A percentile compares a stretch with the other conserved stretches of the same genome.
Evolutionary conservation across 2,888 invertebrate species (phyloP).

Genomic region (Linnaemya vulpina): DNA sequence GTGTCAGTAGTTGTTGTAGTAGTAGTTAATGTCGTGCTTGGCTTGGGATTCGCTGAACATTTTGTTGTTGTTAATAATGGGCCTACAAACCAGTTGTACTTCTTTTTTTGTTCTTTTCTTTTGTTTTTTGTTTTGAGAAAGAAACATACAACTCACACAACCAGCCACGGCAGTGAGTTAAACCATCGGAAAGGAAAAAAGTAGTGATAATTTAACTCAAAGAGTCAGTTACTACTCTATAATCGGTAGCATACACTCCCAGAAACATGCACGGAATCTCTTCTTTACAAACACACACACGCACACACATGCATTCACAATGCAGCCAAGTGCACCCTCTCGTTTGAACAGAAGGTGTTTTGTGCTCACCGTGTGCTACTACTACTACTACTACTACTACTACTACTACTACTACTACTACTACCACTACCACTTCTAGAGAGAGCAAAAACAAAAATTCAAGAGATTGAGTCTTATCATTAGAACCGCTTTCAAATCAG

Average conservation of each 20-base stretch:
- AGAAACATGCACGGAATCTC: constrained; percentile 42
- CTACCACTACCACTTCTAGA: constrained; percentile 71
- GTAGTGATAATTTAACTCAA: constrained; percentile 69
- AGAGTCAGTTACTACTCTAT: constrained; percentile 68
- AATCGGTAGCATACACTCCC: constrained; percentile 58
- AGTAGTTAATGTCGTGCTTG: constrained; percentile 9
- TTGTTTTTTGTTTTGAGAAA: not conserved
- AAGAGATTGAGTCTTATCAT: constrained; percentile 79
- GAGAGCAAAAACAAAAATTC: constrained; percentile 72
- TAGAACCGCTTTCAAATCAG: constrained; percentile 77
- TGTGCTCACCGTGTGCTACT: constrained; percentile 66
- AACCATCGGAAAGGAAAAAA: constrained; percentile 56
- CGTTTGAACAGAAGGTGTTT: constrained; percentile 46
- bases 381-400: constrained; percentile 20
- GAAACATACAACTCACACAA: constrained; percentile 66
- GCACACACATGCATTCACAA: constrained; percentile 5
- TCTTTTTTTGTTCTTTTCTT: not conserved
- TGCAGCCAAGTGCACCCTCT: constrained; percentile 49
- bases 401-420: constrained; percentile 72
- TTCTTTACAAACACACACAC: constrained; percentile 31
- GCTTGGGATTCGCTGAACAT: constrained; percentile 32
- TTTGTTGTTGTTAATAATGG: constrained; percentile 16
- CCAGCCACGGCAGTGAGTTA: constrained; percentile 66
- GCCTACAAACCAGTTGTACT: constrained; percentile 71
- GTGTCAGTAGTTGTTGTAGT: constrained; percentile 33